Evolutionary conservation across 2,113 vertebrate species (phyloP).

Genomic region (Pelecanoides urinatrix): DNA sequence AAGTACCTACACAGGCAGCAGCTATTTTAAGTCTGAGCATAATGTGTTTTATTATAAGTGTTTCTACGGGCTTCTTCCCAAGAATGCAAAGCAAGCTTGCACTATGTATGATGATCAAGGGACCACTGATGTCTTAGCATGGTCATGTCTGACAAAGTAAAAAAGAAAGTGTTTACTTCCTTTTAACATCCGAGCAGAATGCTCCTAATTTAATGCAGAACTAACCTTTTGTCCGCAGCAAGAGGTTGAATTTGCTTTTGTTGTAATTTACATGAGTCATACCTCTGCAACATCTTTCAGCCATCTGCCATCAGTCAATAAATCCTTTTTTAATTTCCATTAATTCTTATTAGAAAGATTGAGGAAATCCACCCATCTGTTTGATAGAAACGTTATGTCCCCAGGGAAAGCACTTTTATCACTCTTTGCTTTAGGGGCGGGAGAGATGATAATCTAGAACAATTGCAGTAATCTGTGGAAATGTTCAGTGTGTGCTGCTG

Average conservation of each 20-base stretch:
- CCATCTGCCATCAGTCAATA: constrained; percentile 48
- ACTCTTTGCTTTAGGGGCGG: background rate
- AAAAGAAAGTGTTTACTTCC: background rate
- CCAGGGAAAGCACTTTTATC: background rate
- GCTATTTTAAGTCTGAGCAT: background rate
- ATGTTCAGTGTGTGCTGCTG: background rate
- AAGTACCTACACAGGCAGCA: background rate
- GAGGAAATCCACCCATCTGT: constrained; percentile 45
- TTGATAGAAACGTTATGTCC: background rate
- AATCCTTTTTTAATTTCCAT: constrained; percentile 64
- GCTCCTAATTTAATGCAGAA: background rate
- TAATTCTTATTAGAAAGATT: constrained; percentile 58
- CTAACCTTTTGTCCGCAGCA: constrained; percentile 36
- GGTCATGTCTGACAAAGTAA: background rate
- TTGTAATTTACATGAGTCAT: constrained; percentile 37
- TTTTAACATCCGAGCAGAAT: background rate
- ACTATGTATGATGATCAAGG: background rate
- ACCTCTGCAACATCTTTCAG: constrained; percentile 45
- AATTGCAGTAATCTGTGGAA: background rate
- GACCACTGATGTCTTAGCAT: background rate
- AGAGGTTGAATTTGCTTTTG: constrained; percentile 25
- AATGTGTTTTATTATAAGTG: background rate
- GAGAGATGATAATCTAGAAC: background rate
- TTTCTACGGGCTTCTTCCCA: background rate
- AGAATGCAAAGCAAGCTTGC: background rate